Base-by-base conservation (phyloP, 2,888 invertebrate genomes). In the Sussaba pulchella region DNA sequence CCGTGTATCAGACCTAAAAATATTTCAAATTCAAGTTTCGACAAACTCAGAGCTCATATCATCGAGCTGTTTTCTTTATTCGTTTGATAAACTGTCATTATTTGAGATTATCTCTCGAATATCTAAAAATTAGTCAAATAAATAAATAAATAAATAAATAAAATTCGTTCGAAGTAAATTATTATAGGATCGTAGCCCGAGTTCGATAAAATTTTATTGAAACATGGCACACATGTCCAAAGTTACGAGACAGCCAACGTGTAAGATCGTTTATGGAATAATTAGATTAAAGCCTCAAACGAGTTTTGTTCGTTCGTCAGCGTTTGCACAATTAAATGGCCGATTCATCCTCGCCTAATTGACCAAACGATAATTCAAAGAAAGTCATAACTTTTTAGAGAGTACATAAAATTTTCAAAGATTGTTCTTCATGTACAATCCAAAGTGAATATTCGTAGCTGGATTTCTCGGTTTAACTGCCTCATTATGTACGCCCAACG, bases 401-500 rank as follows among this genome's bases (percentile, higher is more conserved):
- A n/a, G n/a, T n/a, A n/a, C n/a, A n/a, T n/a, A n/a, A 19, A 6
- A 43, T 14, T 12, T 47, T 76, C 26, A 70, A 26, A 14, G 36
- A 19, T 66, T 36, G n/a, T 63, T 57, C 21, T 43, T 39, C 1
- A 52, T 50, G 10, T 77, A 70, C 17, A 70, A 47, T 10, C 81
- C 73, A 39, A 64, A 81, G 50, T 69, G 73, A 10, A 63, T 19
- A 21, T 57, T 57, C 1, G 64, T 70, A 0, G 72, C 31, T 59
- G 77, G 47, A 66, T 31, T 52, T 45, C 19, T 52, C 5, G 26
- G 59, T 8, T 3, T 73, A n/a, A 57, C 69, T 9, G 63, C 64
- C 1, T 67, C 67, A 47, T 64, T 57, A 24, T n/a, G n/a, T n/a
- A 57, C 45, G 21, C 63, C 39, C 36, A 50, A 14, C n/a, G 45